Evolutionary conservation across 2,888 invertebrate species (phyloP), one percentile per base, ranked within the genome.

Genomic region (Scaptomyza flava): DNA sequence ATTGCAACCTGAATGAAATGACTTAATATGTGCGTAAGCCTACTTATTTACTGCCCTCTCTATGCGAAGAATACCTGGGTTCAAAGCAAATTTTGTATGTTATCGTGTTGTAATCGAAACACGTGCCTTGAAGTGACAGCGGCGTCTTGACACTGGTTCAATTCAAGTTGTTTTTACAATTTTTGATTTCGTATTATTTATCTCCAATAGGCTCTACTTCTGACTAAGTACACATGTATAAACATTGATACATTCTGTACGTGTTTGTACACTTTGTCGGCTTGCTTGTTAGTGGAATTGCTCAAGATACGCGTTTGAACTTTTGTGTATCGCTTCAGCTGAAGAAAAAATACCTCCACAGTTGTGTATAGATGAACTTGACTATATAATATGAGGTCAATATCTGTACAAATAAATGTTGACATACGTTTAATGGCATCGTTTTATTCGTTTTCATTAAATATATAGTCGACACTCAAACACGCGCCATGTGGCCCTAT

Each of bases 71-170:
- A 12, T 4, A 14, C 12, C 41, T 33, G 27, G 48, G 52, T 63
- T 63, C 67, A 64, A 80, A 81, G 77, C 71, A 73, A 54, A 77
- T 80, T 83, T 73, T 50, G 63, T 70, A 69, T 54, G 72, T 80
- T 83, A 76, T 50, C 64, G 70, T 70, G 80, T 77, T 80, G 62
- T 77, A 77, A 72, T 70, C 74, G 69, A 77, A 74, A 60, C 77
- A 83, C 81, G 78, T 74, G 78, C 63, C 72, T 65, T 50, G 45
- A 59, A 60, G 47, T 50, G 56, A 51, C 46, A 46, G 53, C 11
- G 33, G 31, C 27, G 20, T 43, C 51, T 47, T 51, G 17, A 6
- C 34, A 27, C 61, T 61, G 66, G 70, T 77, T 64, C 65, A 45
- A 54, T 68, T 64, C 36, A 59, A 62, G 52, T 61, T 65, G 51